These are phyloP conservation scores for Pseudachorutes palmiensis DNA, from an alignment of 1,140 invertebrate species.

Conservation along the genomic window DNA sequence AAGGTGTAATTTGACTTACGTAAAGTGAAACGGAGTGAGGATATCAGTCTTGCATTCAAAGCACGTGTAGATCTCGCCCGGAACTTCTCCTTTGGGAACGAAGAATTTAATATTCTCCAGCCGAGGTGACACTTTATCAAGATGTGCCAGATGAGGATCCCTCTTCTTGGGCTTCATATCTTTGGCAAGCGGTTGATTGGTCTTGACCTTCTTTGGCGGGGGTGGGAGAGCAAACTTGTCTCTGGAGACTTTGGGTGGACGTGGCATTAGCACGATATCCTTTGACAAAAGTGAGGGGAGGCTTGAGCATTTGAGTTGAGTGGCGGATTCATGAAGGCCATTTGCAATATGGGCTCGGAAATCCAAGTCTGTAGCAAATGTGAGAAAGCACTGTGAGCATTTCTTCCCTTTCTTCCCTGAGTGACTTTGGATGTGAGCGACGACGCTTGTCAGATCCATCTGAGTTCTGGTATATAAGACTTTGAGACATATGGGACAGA, in stretches of 20 bases:
- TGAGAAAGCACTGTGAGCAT: conserved; percentile 20
- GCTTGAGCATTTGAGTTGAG: not conserved
- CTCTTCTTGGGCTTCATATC: not conserved
- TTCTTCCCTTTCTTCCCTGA: conserved; percentile 21
- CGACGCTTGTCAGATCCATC: conserved; percentile 36
- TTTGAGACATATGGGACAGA: conserved; percentile 67
- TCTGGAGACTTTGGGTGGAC: not conserved
- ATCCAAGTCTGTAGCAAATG: conserved; percentile 20
- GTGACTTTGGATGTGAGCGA: conserved; percentile 38
- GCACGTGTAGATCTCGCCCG: conserved; percentile 44
- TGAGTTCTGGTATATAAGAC: conserved; percentile 41
- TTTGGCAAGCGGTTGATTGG: conserved; percentile 27
- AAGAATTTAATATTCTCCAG: not conserved
- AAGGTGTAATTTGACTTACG: conserved; percentile 47
- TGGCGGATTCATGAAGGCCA: not conserved
- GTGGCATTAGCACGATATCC: not conserved
- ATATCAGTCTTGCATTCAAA: conserved; percentile 62
- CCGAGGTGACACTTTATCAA: not conserved
- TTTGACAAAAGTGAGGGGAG: not conserved
- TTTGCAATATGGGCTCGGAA: conserved; percentile 18
- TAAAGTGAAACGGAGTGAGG: conserved; percentile 56
- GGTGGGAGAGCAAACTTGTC: not conserved
- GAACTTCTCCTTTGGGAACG: conserved; percentile 1
- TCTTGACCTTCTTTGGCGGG: not conserved
- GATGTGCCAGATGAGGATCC: not conserved